A percentile compares a stretch with the other conserved stretches of the same genome.
phyloP scores from a whole-genome alignment of 2,888 invertebrate species.

The Caradrina kadenii region DNA sequence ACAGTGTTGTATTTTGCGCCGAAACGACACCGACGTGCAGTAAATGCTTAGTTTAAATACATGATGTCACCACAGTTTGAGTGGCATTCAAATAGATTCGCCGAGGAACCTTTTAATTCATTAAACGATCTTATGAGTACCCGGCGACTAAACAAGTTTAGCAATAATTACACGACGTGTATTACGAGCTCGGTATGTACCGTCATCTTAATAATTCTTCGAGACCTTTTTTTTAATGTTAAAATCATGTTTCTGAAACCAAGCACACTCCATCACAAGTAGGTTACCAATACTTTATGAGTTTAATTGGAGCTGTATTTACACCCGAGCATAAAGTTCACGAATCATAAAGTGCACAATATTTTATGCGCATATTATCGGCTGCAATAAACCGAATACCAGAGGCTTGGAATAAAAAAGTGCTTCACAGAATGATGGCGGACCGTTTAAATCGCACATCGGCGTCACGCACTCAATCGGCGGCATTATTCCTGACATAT shows the following conservation, averaged over 20 bases:
- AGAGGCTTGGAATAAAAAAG: constrained; percentile 41
- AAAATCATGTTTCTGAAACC: constrained; percentile 10
- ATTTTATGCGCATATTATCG: constrained; percentile 46
- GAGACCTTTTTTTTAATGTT: not conserved
- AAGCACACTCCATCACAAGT: constrained; percentile 7
- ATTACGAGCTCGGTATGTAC: no score
- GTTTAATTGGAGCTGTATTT: constrained; percentile 39
- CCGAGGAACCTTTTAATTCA: no score
- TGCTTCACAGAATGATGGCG: constrained; percentile 39
- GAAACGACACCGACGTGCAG: not conserved
- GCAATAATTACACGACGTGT: no score
- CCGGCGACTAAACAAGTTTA: no score
- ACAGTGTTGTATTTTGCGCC: constrained; percentile 2
- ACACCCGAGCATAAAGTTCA: constrained; percentile 26
- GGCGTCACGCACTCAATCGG: constrained; percentile 22
- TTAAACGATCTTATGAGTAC: no score
- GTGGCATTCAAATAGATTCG: not conserved
- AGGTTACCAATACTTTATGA: constrained; percentile 16
- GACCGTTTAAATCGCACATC: constrained; percentile 28
- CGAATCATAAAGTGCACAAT: constrained; percentile 46
- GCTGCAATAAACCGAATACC: constrained; percentile 37
- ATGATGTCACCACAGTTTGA: not conserved
- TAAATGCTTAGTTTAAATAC: not conserved
- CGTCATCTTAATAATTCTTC: no score
- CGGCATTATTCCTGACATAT: constrained; percentile 25